Evolutionary conservation across 2,113 vertebrate genomes (phyloP), one percentile per base, ranked within the genome.

Genomic region (Paramisgurnus dabryanus): DNA sequence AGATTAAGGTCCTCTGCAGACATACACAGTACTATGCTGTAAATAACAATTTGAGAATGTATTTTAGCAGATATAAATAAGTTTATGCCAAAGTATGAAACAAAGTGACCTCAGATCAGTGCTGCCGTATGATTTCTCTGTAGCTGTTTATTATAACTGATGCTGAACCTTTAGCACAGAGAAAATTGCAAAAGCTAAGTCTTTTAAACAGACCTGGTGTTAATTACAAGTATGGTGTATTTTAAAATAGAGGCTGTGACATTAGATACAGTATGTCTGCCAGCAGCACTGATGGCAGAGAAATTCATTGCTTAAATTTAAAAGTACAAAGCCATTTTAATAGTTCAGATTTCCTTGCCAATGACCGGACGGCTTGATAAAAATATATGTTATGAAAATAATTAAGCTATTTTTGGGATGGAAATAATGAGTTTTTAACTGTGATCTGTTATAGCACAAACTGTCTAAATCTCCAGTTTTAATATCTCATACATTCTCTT

Each of bases 181-280:
- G 13, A 64, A 4, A 40, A 18, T 50, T 40, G 27, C 39, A 15
- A 47, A 66, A 66, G 66, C 45, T 18, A 50, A 12, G 27, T 15
- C 6, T n/a, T 22, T n/a, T 53, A 4, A 76, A 64, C 5, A 76
- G 22, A 65, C 47, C 34, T 6, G 4, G 47, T 18, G 61, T 66
- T 66, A 76, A 76, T 53, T 40, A 76, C 66, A 47, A 76, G 61
- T 76, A n/a, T 39, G 15, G 4, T 53, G 15, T 50, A 76, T 66
- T 66, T 65, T 40, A 76, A 65, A 40, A 76, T 39, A 76, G 61
- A 53, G 22, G 13, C 47, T 40, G 45, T 66, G 61, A 50, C 10
- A 64, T 61, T 39, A 22, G 22, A 22, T 22, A 9, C 17, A 6
- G 4, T 15, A 53, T 39, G 10, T 6, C 22, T 66, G 11, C 55